phyloP scores from a whole-genome alignment of 2,113 vertebrate species.

The Neodon shergylaensis region DNA sequence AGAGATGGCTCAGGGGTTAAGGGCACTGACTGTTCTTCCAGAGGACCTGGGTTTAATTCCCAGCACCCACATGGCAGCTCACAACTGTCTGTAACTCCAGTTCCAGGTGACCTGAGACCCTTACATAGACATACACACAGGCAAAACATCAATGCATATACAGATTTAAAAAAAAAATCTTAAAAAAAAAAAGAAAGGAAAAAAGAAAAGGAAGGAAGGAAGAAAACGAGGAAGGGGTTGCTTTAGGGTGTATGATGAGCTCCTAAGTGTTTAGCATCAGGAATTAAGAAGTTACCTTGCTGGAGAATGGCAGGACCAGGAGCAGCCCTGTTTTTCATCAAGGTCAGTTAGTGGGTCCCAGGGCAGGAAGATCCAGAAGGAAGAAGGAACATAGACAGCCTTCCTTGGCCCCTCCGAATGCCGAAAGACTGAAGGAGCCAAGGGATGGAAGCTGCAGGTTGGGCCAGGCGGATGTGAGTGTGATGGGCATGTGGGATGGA shows the following conservation, averaged over 20 bases:
- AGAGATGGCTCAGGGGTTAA: too few relatives aligned
- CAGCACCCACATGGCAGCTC: too few relatives aligned
- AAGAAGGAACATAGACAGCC: background rate
- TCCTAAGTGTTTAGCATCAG: background rate
- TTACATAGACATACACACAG: too few relatives aligned
- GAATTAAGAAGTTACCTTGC: background rate
- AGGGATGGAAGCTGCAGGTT: accelerated
- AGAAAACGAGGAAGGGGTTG: background rate
- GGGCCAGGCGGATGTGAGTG: background rate
- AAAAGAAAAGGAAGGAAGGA: background rate
- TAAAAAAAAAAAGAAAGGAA: background rate
- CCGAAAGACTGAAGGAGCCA: background rate
- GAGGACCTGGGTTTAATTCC: too few relatives aligned
- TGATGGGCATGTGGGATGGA: background rate
- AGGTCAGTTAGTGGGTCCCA: background rate
- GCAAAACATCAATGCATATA: too few relatives aligned
- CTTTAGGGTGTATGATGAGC: background rate
- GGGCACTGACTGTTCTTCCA: too few relatives aligned
- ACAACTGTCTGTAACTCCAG: too few relatives aligned
- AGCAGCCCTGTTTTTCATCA: slow-evolving; percentile 36
- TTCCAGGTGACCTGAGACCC: too few relatives aligned
- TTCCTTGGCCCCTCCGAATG: slow-evolving; percentile 36
- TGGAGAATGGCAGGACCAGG: background rate
- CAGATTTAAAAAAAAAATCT: too few relatives aligned
- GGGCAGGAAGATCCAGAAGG: background rate